These are phyloP conservation scores for Cuniculus paca DNA, from an alignment of 2,797 vertebrate species.

Conservation along the genomic window DNA sequence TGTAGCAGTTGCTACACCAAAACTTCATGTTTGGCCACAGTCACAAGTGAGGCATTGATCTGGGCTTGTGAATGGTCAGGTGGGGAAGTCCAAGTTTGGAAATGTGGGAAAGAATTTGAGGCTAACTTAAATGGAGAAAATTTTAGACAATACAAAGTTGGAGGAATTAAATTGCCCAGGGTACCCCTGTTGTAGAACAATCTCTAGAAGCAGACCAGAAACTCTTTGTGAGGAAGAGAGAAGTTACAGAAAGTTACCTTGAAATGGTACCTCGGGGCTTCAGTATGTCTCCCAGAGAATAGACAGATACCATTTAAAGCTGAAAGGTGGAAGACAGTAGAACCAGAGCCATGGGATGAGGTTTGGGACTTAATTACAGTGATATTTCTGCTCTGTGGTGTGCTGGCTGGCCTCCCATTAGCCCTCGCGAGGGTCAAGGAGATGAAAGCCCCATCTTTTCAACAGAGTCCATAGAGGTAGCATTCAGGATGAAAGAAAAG, in stretches of 20 bases:
- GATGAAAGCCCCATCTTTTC: constrained; percentile 8
- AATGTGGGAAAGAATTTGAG: neutral
- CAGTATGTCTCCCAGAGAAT: neutral
- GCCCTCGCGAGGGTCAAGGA: neutral
- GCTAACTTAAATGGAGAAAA: neutral
- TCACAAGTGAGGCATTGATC: neutral
- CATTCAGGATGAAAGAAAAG: neutral
- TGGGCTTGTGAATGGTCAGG: neutral
- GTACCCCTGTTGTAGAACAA: neutral
- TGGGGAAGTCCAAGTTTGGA: neutral
- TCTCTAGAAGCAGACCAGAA: neutral
- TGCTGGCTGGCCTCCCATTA: neutral
- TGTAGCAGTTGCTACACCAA: neutral
- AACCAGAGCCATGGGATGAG: neutral
- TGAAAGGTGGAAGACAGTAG: neutral
- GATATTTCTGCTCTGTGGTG: neutral
- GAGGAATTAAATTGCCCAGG: neutral
- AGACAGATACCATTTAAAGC: neutral
- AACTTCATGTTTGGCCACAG: neutral
- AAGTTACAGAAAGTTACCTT: neutral
- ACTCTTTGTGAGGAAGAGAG: constrained; percentile 10
- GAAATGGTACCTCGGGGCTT: neutral
- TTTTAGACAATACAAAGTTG: neutral
- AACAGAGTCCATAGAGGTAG: neutral
- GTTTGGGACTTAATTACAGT: neutral